phyloP scores from a whole-genome alignment of 2,797 vertebrate genomes.

The Notoglanidium macrostoma region DNA sequence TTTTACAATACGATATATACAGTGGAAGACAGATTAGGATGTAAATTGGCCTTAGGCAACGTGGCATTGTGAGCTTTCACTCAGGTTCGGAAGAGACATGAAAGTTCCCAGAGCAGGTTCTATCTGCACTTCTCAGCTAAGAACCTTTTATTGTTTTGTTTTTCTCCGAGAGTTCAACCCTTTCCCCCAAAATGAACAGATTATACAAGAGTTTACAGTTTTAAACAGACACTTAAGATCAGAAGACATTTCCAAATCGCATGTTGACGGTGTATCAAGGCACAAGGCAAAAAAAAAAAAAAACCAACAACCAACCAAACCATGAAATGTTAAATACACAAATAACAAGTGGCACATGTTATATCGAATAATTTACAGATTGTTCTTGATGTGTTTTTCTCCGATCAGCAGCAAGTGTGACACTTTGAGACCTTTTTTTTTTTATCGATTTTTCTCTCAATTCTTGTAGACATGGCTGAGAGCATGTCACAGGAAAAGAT shows the following conservation, averaged over 20 bases:
- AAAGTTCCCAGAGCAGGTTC: slow-evolving; percentile 68
- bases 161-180: neutral
- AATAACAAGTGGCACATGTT: slow-evolving; percentile 70
- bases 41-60: slow-evolving; percentile 29
- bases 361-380: slow-evolving; percentile 86
- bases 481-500: slow-evolving; percentile 60
- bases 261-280: slow-evolving; percentile 68
- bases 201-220: slow-evolving; percentile 40
- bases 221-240: slow-evolving; percentile 63
- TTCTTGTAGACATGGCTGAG: slow-evolving; percentile 71
- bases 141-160: neutral
- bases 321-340: slow-evolving; percentile 86
- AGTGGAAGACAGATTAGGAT: slow-evolving; percentile 78
- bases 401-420: slow-evolving; percentile 85
- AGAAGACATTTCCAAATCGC: slow-evolving; percentile 62
- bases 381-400: slow-evolving; percentile 71
- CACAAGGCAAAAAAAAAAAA: slow-evolving; percentile 71
- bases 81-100: neutral
- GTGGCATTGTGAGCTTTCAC: slow-evolving; percentile 21
- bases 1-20: slow-evolving; percentile 72
- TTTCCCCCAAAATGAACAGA: slow-evolving; percentile 17
- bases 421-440: slow-evolving; percentile 44
- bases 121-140: slow-evolving; percentile 3
- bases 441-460: slow-evolving; percentile 47
- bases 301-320: slow-evolving; percentile 76